Base-by-base conservation (phyloP, 2,888 invertebrate species). In the Apamea crenata region DNA sequence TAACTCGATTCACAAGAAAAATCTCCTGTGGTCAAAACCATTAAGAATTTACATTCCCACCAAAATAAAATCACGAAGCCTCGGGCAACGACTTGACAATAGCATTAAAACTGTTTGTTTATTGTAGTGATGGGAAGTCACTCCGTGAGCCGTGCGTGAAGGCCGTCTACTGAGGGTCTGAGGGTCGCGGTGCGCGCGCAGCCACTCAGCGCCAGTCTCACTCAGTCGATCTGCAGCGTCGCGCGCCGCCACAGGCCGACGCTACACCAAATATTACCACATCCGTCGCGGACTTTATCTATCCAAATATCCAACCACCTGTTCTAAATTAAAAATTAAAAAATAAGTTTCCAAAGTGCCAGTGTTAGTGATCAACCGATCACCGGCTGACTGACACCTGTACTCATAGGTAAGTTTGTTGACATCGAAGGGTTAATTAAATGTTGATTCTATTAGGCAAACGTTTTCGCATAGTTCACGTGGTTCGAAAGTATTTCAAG, bases 401-500 rank as follows among this genome's bases (percentile, higher is more conserved):
- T 92, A n/a, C 53, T 70, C 50, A 47, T 94, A 90, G 96, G 95
- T 95, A 89, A 94, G 95, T 95, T 92, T 88, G 76, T 89, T 91
- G 85, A 76, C 80, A 81, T 79, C 84, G 53, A 80, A 91, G 85
- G 84, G 90, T 91, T 92, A 92, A 93, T 93, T 93, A 94, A 94
- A 93, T 91, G 92, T 92, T 92, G 92, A 93, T 93, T 93, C 86
- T 92, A 91, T 93, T 94, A 92, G 90, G 94, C 93, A 94, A 95
- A 96, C 94, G 94, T 94, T 96, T 96, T 95, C 95, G 94, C 95
- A 94, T 95, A 95, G 94, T 95, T 94, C 94, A 94, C 94, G 93
- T 94, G 93, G 94, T 95, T 96, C 91, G 96, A 97, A 97, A 97
- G 97, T 96, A 96, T 97, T 97, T 95, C 97, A 97, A 97, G 97